Conservation (phyloP, 2,888 invertebrate genomes). For the Pherbina coryleti region DNA sequence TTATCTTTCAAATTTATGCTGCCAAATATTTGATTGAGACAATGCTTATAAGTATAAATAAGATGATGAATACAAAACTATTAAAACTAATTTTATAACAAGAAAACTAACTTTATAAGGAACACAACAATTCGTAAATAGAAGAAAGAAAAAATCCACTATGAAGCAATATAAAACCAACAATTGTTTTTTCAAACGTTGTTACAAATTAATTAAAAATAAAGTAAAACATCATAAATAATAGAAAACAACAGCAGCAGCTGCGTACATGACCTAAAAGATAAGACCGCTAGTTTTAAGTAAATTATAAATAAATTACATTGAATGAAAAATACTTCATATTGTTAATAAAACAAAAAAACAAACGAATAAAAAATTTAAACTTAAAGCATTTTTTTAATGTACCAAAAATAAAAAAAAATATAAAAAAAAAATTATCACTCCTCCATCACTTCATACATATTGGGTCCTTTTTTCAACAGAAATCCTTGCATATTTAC, state of each 20-base stretch:
- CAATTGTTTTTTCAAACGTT: constrained; percentile 23
- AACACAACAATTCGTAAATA: constrained; percentile 11
- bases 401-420: not conserved
- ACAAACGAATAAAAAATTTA: constrained; percentile 12
- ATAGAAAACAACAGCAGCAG: constrained; percentile 5
- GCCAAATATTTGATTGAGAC: constrained; percentile 28
- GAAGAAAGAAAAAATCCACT: constrained; percentile 30
- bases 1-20: constrained; percentile 12
- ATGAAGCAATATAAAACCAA: constrained; percentile 43
- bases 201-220: not conserved
- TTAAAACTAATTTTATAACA: constrained; percentile 40
- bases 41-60: not conserved
- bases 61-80: constrained; percentile 16
- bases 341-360: constrained; percentile 33
- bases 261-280: constrained; percentile 39
- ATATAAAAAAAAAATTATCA: constrained; percentile 40
- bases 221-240: constrained; percentile 25
- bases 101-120: not conserved
- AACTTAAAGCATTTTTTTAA: not conserved
- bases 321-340: constrained; percentile 30
- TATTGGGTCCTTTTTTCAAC: constrained; percentile 82
- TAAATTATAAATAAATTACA: constrained; percentile 30
- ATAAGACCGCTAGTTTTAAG: constrained; percentile 47
- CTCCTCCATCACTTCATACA: constrained; percentile 76
- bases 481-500: constrained; percentile 89